A percentile compares a stretch with the other conserved stretches of the same genome.
phyloP scores from a whole-genome alignment of 2,113 vertebrate species.

The Pollimyrus isidori region DNA sequence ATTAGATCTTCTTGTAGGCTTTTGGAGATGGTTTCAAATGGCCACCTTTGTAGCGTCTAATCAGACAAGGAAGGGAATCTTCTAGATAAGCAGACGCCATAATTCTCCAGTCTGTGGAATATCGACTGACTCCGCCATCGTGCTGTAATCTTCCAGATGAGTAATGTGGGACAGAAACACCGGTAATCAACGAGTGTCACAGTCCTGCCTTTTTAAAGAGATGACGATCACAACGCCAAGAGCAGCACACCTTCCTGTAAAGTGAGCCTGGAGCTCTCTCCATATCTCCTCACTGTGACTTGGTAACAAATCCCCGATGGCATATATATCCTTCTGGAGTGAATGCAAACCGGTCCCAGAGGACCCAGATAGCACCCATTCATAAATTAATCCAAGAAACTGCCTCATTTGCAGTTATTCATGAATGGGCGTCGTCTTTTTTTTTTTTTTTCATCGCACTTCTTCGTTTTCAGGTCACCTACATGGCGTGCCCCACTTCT shows the following conservation, averaged over 20 bases:
- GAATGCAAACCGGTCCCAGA: not conserved
- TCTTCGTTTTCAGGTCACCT: slow-evolving; percentile 27
- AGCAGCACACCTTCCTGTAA: not conserved
- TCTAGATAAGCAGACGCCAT: not conserved
- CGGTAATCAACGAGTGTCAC: not conserved
- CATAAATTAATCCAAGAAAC: slow-evolving; percentile 4
- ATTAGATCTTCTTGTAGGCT: not conserved
- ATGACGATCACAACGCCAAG: not conserved
- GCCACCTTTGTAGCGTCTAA: not conserved
- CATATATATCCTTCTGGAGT: not conserved
- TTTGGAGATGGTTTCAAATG: not conserved
- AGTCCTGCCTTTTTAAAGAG: not conserved
- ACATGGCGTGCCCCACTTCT: slow-evolving; percentile 23
- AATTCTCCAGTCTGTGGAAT: not conserved
- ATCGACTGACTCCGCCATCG: not conserved
- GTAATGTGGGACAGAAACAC: not conserved
- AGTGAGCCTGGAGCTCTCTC: no score
- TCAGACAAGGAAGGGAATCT: not conserved
- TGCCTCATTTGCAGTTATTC: slow-evolving; percentile 19
- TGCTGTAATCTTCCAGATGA: not conserved
- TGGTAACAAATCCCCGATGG: not conserved
- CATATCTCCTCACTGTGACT: not conserved
- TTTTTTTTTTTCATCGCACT: not conserved
- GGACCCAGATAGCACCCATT: not conserved
- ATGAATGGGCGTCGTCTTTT: slow-evolving; percentile 16